phyloP scores from a whole-genome alignment of 2,113 vertebrate genomes.

The Fregata magnificens region DNA sequence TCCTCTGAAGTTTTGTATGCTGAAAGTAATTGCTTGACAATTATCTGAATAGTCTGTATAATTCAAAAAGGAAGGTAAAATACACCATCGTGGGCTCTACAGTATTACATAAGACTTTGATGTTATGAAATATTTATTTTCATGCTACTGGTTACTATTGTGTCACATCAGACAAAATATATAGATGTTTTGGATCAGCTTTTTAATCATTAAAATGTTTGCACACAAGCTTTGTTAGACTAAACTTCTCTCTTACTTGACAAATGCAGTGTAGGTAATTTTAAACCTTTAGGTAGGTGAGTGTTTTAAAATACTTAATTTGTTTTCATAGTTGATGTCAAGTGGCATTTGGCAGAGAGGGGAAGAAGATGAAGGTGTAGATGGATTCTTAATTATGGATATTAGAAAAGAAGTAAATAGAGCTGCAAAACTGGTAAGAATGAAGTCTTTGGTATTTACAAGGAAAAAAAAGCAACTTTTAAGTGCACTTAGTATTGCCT shows the following conservation, averaged over 20 bases:
- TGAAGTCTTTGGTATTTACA: neutral
- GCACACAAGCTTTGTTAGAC: neutral
- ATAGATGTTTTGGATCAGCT: neutral
- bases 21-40: slow-evolving; percentile 32
- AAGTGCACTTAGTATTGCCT: neutral
- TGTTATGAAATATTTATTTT: neutral
- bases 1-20: neutral
- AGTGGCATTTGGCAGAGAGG: slow-evolving; percentile 95
- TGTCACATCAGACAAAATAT: neutral
- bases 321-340: slow-evolving; percentile 85
- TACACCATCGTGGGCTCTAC: neutral
- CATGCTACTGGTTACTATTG: neutral
- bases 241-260: neutral
- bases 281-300: neutral
- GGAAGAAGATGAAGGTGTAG: slow-evolving; percentile 86
- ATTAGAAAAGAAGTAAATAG: slow-evolving; percentile 87
- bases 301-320: slow-evolving; percentile 7
- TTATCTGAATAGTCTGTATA: neutral
- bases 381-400: slow-evolving; percentile 90
- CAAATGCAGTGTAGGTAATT: neutral
- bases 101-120: neutral
- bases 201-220: neutral
- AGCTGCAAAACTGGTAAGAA: slow-evolving; percentile 86
- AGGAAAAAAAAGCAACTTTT: neutral
- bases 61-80: neutral